Evolutionary conservation across 1,140 invertebrate species (phyloP).

Genomic region (Aphidius ervi): DNA sequence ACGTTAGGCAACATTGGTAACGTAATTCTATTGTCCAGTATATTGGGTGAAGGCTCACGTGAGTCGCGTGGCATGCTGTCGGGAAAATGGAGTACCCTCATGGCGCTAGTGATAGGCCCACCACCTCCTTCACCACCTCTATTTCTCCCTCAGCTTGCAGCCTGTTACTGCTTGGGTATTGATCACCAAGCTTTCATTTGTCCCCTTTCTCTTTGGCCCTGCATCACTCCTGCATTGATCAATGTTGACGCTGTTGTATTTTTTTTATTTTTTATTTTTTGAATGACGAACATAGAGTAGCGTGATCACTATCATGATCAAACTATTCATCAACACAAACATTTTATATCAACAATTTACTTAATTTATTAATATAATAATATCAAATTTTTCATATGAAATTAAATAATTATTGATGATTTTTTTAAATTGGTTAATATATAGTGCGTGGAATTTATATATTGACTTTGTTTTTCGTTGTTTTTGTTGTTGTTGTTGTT

Average conservation of each 20-base stretch:
- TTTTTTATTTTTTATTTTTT: not conserved
- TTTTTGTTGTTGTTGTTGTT: conserved; percentile 5
- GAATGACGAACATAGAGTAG: conserved; percentile 8
- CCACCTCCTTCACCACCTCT: not conserved
- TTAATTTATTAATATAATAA: no score
- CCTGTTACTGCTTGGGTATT: conserved; percentile 16
- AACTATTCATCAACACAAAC: not conserved
- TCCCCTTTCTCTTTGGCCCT: not conserved
- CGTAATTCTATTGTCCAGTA: conserved; percentile 47
- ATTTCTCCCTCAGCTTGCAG: not conserved
- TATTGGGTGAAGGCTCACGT: conserved; percentile 38
- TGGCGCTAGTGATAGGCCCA: conserved; percentile 20
- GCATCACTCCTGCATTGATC: conserved; percentile 11
- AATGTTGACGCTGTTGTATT: conserved; percentile 15
- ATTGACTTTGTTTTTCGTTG: not conserved
- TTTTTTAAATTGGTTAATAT: no score
- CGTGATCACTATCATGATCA: conserved; percentile 1
- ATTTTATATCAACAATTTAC: no score
- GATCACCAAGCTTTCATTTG: conserved; percentile 8
- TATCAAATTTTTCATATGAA: no score
- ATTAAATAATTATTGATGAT: no score
- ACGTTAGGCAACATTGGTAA: conserved; percentile 35
- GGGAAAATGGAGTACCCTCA: conserved; percentile 24
- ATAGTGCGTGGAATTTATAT: no score
- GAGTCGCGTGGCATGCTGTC: conserved; percentile 34